A percentile compares a stretch with the other conserved stretches of the same genome.
Conservation (phyloP, 2,113 vertebrate genomes). For the Misgurnus anguillicaudatus region DNA sequence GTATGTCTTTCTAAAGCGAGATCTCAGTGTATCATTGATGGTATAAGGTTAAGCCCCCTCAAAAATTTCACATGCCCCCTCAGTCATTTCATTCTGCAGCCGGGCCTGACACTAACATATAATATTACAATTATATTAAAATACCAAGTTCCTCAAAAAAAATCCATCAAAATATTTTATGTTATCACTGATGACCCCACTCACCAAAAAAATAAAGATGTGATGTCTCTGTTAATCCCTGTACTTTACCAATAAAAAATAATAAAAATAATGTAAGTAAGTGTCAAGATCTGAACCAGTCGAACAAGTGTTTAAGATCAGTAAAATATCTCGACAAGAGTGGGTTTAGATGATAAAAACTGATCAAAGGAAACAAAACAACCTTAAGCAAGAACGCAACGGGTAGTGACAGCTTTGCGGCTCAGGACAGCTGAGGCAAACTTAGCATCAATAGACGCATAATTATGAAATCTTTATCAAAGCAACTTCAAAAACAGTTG, state of each 20-base stretch:
- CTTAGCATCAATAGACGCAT: slow-evolving; percentile 7
- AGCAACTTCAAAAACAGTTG: slow-evolving; percentile 43
- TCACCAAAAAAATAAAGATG: no score
- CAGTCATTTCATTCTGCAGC: no score
- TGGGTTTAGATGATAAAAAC: slow-evolving; percentile 31
- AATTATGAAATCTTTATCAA: slow-evolving; percentile 37
- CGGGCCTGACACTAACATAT: no score
- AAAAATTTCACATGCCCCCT: no score
- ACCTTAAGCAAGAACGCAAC: slow-evolving; percentile 10
- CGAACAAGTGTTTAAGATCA: slow-evolving; percentile 19
- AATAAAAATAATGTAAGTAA: background rate
- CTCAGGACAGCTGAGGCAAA: slow-evolving; percentile 3
- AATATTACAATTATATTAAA: no score
- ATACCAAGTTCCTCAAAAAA: no score
- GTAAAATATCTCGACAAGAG: slow-evolving; percentile 13
- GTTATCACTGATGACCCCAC: no score
- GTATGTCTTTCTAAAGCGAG: no score
- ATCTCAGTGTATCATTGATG: no score
- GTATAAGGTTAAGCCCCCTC: no score
- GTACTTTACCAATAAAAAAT: background rate
- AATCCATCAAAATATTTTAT: no score
- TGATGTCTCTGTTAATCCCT: background rate
- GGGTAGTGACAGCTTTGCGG: slow-evolving; percentile 18
- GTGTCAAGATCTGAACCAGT: slow-evolving; percentile 7
- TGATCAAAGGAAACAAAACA: slow-evolving; percentile 41